Conservation (phyloP, 2,888 invertebrate genomes). For the Amiota communis region DNA sequence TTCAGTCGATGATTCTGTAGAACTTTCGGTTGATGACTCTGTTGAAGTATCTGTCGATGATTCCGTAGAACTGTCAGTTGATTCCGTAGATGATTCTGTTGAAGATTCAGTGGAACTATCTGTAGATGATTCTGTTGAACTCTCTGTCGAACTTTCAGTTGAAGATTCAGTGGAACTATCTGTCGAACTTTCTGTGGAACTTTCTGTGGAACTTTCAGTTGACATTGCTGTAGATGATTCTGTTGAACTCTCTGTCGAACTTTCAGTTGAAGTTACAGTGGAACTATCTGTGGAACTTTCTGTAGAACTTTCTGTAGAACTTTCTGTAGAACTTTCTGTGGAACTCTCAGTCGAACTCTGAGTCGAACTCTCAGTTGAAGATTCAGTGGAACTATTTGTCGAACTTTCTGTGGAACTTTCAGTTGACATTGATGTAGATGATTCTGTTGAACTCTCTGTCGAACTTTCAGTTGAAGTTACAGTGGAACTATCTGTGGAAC, state of each 20-base stretch:
- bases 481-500: not conserved
- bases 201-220: not conserved
- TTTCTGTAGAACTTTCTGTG: no score
- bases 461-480: not conserved
- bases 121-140: conserved; percentile 1
- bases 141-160: not conserved
- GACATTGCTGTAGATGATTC: not conserved
- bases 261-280: no score
- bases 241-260: not conserved
- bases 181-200: not conserved
- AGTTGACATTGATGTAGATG: not conserved
- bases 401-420: conserved; percentile 10
- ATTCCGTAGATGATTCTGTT: not conserved
- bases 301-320: no score
- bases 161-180: conserved; percentile 15
- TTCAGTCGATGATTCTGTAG: conserved; percentile 17
- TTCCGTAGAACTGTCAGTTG: not conserved
- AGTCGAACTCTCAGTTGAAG: not conserved
- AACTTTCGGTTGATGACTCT: conserved; percentile 8
- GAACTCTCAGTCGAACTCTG: not conserved
- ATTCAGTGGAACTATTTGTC: no score
- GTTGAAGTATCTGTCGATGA: conserved; percentile 10
- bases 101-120: not conserved
- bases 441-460: conserved; percentile 3
- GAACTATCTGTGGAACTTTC: no score